Evolutionary conservation across 2,113 vertebrate species (phyloP).

Genomic region (Cheilinus undulatus): DNA sequence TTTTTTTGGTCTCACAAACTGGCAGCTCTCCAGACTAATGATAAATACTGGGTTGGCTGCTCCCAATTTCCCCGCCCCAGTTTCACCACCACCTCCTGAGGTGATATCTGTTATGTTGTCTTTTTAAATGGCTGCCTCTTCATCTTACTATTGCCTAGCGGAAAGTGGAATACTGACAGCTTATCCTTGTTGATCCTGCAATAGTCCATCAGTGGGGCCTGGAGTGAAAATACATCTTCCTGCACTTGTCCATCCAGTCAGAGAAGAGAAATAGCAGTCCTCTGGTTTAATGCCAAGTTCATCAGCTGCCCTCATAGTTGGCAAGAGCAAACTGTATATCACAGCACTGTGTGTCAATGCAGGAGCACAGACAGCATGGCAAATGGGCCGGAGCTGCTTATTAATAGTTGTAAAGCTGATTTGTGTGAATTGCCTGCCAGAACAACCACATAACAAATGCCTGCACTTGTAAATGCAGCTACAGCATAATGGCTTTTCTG

Average conservation of each 20-base stretch:
- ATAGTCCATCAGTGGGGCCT: constrained; percentile 61
- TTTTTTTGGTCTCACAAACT: constrained; percentile 52
- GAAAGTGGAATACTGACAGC: constrained; percentile 66
- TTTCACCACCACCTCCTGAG: constrained; percentile 59
- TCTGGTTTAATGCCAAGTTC: constrained; percentile 74
- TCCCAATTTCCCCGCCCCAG: constrained; percentile 67
- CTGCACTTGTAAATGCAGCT: constrained; percentile 70
- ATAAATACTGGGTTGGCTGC: constrained; percentile 68
- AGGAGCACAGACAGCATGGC: constrained; percentile 47
- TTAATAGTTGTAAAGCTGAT: constrained; percentile 72
- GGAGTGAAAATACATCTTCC: constrained; percentile 67
- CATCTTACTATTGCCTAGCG: constrained; percentile 39
- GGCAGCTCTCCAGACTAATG: constrained; percentile 61
- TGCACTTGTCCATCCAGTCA: constrained; percentile 67
- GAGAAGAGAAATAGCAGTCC: constrained; percentile 63
- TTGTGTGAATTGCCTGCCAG: constrained; percentile 68
- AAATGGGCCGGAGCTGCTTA: constrained; percentile 66
- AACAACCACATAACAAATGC: constrained; percentile 66
- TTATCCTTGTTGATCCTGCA: constrained; percentile 72
- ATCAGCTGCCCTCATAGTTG: constrained; percentile 67
- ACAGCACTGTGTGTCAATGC: constrained; percentile 41
- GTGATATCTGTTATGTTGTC: constrained; percentile 72
- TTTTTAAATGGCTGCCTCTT: constrained; percentile 64
- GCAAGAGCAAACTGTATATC: constrained; percentile 60
- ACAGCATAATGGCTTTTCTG: constrained; percentile 59